Base-by-base conservation (phyloP, 2,888 invertebrate genomes). In the Xestia c-nigrum region DNA sequence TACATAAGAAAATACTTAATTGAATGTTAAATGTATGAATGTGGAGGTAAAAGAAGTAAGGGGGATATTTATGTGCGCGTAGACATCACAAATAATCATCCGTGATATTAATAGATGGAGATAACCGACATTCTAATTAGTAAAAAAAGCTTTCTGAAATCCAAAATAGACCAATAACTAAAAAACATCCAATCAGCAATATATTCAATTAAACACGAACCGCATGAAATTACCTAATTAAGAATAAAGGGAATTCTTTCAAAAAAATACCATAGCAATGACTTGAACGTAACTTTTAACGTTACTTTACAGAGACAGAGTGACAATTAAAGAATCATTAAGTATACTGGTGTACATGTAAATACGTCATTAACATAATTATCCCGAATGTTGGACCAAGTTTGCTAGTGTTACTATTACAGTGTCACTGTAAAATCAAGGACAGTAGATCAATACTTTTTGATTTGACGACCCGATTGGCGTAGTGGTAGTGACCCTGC, bases 241-340 rank as follows among this genome's bases (percentile, higher is more conserved):
- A 40, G n/a, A 5, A 10, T 38, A 7, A 65, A 64, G n/a, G 72
- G 10, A 78, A 72, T 65, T 61, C 55, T 52, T 65, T 61, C 19
- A 50, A 16, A 55, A 74, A 76, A 72, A 70, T 69, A 75, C 65
- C 72, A 80, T 72, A 70, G 47, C 72, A 75, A 84, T 80, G 61
- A 74, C 75, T 6, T 57, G 38, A 47, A 80, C 80, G 85, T 76
- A 72, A 85, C 72, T 80, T 85, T 83, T 81, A 67, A 75, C 69
- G 76, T 75, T 47, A 55, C 63, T 64, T 73, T 67, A 71, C 24
- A 66, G 21, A 71, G 50, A 65, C 40, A n/a, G 52, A 67, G 43
- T 68, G 67, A 59, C 73, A 85, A 85, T 83, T 81, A 81, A 77
- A 85, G 19, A 72, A 68, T 64, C 73, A 74, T 85, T 81, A 85